phyloP scores from a whole-genome alignment of 2,888 invertebrate species.

The Leptinotarsa tumamoca region DNA sequence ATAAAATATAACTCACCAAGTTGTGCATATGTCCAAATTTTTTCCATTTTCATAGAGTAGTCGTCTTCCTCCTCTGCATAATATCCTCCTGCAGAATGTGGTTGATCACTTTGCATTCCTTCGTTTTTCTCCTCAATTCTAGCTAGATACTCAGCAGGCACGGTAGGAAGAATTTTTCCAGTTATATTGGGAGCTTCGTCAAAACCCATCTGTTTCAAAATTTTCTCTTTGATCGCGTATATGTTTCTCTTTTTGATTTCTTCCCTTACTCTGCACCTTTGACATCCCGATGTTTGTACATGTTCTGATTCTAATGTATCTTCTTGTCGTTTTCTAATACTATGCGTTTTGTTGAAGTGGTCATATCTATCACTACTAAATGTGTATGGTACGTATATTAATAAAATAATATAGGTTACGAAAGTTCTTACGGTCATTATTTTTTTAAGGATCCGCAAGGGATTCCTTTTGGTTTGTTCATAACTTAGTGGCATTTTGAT shows the following conservation, averaged over 20 bases:
- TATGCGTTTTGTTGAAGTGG: slow-evolving; percentile 43
- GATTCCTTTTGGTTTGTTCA: slow-evolving; percentile 23
- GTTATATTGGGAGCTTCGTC: slow-evolving; percentile 71
- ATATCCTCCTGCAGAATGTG: slow-evolving; percentile 64
- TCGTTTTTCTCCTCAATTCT: slow-evolving; percentile 60
- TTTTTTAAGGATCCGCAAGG: slow-evolving; percentile 32
- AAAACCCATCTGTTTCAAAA: slow-evolving; percentile 72
- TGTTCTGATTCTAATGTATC: slow-evolving; percentile 29
- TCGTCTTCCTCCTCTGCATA: slow-evolving; percentile 74
- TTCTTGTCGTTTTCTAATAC: slow-evolving; percentile 42
- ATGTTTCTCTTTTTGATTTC: slow-evolving; percentile 71
- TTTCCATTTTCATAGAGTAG: slow-evolving; percentile 76
- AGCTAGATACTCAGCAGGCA: slow-evolving; percentile 66
- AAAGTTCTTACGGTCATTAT: slow-evolving; percentile 39
- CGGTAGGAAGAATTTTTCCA: slow-evolving; percentile 70
- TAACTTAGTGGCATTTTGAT: slow-evolving; percentile 39
- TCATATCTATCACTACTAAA: slow-evolving; percentile 43
- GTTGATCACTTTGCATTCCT: slow-evolving; percentile 67
- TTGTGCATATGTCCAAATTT: slow-evolving; percentile 77
- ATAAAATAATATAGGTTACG: slow-evolving; percentile 37
- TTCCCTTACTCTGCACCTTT: slow-evolving; percentile 70
- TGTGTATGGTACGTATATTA: slow-evolving; percentile 37
- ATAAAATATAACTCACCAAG: slow-evolving; percentile 62
- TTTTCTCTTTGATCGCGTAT: slow-evolving; percentile 72
- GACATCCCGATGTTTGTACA: slow-evolving; percentile 62